Percentiles rank a stretch among this genome's conserved stretches.
Evolutionary conservation across 2,888 invertebrate genomes (phyloP).

Genomic region (Trichopria drosophilae): DNA sequence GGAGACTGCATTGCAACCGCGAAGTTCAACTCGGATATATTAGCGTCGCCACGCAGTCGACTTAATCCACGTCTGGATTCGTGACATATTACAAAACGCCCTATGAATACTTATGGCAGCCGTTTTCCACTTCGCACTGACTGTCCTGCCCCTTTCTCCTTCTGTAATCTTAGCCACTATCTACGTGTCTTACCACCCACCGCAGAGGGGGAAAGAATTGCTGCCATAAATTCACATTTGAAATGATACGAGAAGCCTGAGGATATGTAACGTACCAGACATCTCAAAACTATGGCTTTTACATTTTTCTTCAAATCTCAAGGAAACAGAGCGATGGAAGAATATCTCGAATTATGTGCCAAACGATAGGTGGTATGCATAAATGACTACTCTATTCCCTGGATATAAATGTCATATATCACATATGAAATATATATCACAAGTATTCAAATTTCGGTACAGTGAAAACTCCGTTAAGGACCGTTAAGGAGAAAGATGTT

Average conservation of each 20-base stretch:
- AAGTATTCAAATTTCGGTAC: too few species aligned
- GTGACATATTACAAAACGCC: slow-evolving; percentile 45
- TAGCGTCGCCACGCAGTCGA: slow-evolving; percentile 32
- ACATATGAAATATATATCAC: too few species aligned
- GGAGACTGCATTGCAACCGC: slow-evolving; percentile 17
- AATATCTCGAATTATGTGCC: too few species aligned
- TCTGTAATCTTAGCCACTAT: slow-evolving; percentile 29
- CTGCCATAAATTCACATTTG: slow-evolving; percentile 34
- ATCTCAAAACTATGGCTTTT: too few species aligned
- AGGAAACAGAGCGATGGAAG: too few species aligned
- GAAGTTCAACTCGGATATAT: slow-evolving; percentile 31
- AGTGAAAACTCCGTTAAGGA: too few species aligned
- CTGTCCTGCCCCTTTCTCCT: slow-evolving; percentile 12
- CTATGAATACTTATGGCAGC: slow-evolving; percentile 42
- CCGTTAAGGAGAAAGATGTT: too few species aligned
- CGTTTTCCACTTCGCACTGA: slow-evolving; percentile 26
- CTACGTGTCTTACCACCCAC: slow-evolving; percentile 26
- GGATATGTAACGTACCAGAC: too few species aligned
- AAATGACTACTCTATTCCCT: too few species aligned
- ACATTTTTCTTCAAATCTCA: too few species aligned
- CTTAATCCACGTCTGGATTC: slow-evolving; percentile 44
- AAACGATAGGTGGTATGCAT: too few species aligned
- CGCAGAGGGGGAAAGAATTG: slow-evolving; percentile 26
- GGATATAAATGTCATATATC: too few species aligned
- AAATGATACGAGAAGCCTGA: slow-evolving; percentile 30